phyloP scores from a whole-genome alignment of 1,140 invertebrate genomes.

The Wasmannia auropunctata region DNA sequence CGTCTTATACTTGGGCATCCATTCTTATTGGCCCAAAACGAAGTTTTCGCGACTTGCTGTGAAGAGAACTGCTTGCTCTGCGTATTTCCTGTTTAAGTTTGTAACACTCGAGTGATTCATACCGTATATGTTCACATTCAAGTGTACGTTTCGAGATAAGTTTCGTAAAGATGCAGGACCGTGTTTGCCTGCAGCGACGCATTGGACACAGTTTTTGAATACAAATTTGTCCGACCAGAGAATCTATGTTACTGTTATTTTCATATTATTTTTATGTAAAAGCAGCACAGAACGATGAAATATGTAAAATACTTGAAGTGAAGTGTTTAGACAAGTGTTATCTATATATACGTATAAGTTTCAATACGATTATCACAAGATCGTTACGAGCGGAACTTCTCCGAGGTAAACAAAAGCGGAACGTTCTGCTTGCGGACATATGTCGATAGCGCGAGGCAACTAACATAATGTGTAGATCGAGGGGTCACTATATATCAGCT shows the following conservation, averaged over 20 bases:
- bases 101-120: slow-evolving; percentile 32
- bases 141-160: slow-evolving; percentile 13
- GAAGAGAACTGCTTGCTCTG: slow-evolving; percentile 45
- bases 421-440: slow-evolving; percentile 9
- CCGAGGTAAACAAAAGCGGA: not conserved
- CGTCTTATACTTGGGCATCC: slow-evolving; percentile 35
- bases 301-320: not conserved
- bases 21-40: slow-evolving; percentile 63
- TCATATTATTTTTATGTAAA: not conserved
- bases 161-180: slow-evolving; percentile 1
- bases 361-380: not conserved
- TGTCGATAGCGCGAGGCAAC: slow-evolving; percentile 25
- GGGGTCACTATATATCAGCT: slow-evolving; percentile 37
- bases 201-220: not conserved
- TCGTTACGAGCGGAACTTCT: not conserved
- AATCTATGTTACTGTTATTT: not conserved
- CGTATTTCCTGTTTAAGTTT: slow-evolving; percentile 70
- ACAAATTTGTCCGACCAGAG: not conserved
- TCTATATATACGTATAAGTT: too few species aligned
- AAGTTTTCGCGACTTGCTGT: slow-evolving; percentile 62
- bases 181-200: not conserved
- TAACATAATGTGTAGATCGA: slow-evolving; percentile 37
- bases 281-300: not conserved
- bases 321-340: too few species aligned
- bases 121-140: not conserved